These are phyloP conservation scores for Peromyscus polionotus DNA, from an alignment of 2,113 vertebrate species.

Conservation along the genomic window DNA sequence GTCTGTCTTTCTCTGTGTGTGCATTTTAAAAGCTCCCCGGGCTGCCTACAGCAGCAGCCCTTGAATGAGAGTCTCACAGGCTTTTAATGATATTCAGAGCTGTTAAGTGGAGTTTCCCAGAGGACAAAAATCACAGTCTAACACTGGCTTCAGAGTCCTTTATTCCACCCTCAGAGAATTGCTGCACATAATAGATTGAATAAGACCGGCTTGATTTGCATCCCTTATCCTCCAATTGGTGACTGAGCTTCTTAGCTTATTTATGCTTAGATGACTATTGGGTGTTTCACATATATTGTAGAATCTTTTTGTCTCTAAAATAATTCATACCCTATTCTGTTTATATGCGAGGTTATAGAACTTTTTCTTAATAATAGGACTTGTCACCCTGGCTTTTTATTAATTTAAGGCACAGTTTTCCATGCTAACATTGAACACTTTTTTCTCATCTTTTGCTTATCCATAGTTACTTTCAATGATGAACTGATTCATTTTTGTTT, in stretches of 20 bases:
- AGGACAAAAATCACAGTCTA: conserved; percentile 78
- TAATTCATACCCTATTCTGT: conserved; percentile 50
- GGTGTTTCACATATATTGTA: conserved; percentile 30
- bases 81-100: conserved; percentile 81
- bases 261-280: conserved; percentile 39
- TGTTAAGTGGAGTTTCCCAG: conserved; percentile 80
- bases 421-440: not conserved
- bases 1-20: conserved; percentile 45
- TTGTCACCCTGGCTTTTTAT: conserved; percentile 35
- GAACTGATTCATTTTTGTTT: conserved; percentile 55
- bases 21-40: conserved; percentile 42
- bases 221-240: conserved; percentile 18
- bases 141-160: conserved; percentile 65
- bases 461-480: conserved; percentile 48
- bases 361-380: conserved; percentile 55
- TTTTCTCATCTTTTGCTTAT: conserved; percentile 1
- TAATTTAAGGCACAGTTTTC: conserved; percentile 46
- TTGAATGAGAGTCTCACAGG: conserved; percentile 68
- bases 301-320: conserved; percentile 58
- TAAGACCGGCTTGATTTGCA: conserved; percentile 66
- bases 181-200: conserved; percentile 60
- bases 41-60: conserved; percentile 47
- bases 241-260: conserved; percentile 46
- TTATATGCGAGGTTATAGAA: conserved; percentile 57
- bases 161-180: conserved; percentile 72